Conservation (phyloP, 2,113 vertebrate species). For the Elanus axillaris region DNA sequence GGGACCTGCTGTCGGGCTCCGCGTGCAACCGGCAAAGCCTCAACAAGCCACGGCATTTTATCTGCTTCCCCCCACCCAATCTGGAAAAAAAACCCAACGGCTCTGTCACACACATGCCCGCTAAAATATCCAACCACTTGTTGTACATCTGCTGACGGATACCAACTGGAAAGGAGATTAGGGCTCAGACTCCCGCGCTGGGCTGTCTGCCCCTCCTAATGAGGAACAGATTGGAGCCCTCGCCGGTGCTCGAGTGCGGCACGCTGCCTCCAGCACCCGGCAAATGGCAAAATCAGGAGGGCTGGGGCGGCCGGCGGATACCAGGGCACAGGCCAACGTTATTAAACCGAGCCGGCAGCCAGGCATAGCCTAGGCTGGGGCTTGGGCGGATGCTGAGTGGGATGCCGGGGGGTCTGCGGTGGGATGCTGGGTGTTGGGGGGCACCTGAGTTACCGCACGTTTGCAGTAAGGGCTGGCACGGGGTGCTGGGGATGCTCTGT, state of each 20-base stretch:
- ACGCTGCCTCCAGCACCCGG: neutral
- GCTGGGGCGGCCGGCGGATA: neutral
- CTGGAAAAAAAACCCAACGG: slow-evolving; percentile 28
- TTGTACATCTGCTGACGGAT: slow-evolving; percentile 60
- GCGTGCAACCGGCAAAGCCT: neutral
- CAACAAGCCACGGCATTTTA: neutral
- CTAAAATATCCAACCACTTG: slow-evolving; percentile 50
- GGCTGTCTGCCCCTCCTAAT: slow-evolving; percentile 68
- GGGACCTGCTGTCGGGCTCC: slow-evolving; percentile 10
- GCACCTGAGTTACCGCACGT: fast-evolving
- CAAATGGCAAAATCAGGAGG: slow-evolving; percentile 33
- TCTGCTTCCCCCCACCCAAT: neutral
- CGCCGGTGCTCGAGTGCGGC: neutral
- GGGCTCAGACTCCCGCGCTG: slow-evolving; percentile 48
- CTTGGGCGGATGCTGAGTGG: neutral
- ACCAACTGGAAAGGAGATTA: slow-evolving; percentile 71
- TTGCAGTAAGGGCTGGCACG: fast-evolving
- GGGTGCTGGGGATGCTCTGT: neutral
- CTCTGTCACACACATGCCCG: slow-evolving; percentile 41
- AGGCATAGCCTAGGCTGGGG: neutral
- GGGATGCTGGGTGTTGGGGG: fast-evolving
- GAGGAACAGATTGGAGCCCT: slow-evolving; percentile 61
- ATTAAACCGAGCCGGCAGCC: fast-evolving
- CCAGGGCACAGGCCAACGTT: neutral
- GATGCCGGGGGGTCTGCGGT: neutral